These are phyloP conservation scores for Noctua janthina DNA, from an alignment of 2,888 invertebrate species.

Conservation along the genomic window DNA sequence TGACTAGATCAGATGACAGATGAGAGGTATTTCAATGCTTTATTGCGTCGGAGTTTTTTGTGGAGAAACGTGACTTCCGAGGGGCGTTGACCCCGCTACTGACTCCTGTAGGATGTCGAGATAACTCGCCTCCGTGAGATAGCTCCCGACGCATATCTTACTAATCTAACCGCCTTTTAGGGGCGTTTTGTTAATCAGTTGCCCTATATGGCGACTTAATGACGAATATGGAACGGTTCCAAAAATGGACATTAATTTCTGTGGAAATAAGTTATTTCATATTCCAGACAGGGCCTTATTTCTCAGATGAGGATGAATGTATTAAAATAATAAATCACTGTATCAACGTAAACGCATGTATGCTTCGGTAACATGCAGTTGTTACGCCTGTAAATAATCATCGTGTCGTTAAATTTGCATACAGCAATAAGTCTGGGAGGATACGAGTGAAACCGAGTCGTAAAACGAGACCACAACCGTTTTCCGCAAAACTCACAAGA, in stretches of 20 bases:
- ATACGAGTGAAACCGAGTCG: slow-evolving; percentile 74
- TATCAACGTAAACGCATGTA: slow-evolving; percentile 67
- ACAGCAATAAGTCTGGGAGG: slow-evolving; percentile 80
- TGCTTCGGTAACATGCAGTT: slow-evolving; percentile 71
- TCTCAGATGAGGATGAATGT: slow-evolving; percentile 47
- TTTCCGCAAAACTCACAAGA: slow-evolving; percentile 76
- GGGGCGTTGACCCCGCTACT: slow-evolving; percentile 83
- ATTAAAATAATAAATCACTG: slow-evolving; percentile 60
- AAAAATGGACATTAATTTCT: slow-evolving; percentile 62
- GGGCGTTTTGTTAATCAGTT: slow-evolving; percentile 71
- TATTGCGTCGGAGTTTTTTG: slow-evolving; percentile 82
- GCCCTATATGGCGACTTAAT: slow-evolving; percentile 68
- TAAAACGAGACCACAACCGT: slow-evolving; percentile 76
- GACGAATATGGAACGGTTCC: slow-evolving; percentile 61
- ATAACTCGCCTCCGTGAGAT: slow-evolving; percentile 77
- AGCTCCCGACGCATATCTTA: slow-evolving; percentile 80
- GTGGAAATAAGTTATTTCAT: slow-evolving; percentile 52
- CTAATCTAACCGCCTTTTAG: slow-evolving; percentile 72
- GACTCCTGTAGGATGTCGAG: slow-evolving; percentile 80
- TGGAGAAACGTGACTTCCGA: slow-evolving; percentile 82
- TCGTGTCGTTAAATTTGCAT: slow-evolving; percentile 84
- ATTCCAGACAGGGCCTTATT: slow-evolving; percentile 9
- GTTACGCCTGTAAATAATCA: slow-evolving; percentile 80
- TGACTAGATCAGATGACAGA: slow-evolving; percentile 85
- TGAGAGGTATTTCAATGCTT: slow-evolving; percentile 84